Percentiles rank a stretch among this genome's conserved stretches.
phyloP scores from a whole-genome alignment of 2,888 invertebrate species.

The Tupiocoris notatus region DNA sequence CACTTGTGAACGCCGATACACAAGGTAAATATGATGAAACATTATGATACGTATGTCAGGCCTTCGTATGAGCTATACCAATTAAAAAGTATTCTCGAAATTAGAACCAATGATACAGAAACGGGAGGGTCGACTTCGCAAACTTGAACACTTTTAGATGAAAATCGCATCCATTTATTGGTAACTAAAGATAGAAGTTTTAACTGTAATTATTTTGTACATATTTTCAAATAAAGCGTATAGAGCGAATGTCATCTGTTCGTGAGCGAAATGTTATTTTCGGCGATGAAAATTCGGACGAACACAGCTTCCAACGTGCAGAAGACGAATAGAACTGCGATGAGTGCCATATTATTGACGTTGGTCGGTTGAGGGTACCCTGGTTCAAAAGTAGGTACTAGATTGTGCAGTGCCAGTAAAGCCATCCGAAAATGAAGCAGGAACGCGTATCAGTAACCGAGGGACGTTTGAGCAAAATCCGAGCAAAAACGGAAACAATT shows the following conservation, averaged over 20 bases:
- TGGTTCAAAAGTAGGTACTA: slow-evolving; percentile 18
- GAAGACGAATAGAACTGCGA: slow-evolving; percentile 45
- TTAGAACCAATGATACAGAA: too few species aligned
- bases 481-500: too few species aligned
- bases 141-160: too few species aligned
- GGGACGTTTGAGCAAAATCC: too few species aligned
- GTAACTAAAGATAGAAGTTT: slow-evolving; percentile 26
- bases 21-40: too few species aligned
- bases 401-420: slow-evolving; percentile 31
- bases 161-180: slow-evolving; percentile 23
- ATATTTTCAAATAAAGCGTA: slow-evolving; percentile 20
- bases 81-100: too few species aligned
- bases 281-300: slow-evolving; percentile 44
- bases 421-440: too few species aligned
- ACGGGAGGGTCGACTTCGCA: too few species aligned
- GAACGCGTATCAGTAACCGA: too few species aligned
- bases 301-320: slow-evolving; percentile 46
- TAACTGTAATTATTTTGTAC: slow-evolving; percentile 1
- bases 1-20: too few species aligned
- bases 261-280: slow-evolving; percentile 30
- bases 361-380: slow-evolving; percentile 26
- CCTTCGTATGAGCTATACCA: too few species aligned
- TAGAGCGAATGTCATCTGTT: slow-evolving; percentile 8
- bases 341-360: slow-evolving; percentile 43
- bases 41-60: too few species aligned